These are phyloP conservation scores for Chionodraco myersi DNA, from an alignment of 2,113 vertebrate genomes.

Conservation along the genomic window DNA sequence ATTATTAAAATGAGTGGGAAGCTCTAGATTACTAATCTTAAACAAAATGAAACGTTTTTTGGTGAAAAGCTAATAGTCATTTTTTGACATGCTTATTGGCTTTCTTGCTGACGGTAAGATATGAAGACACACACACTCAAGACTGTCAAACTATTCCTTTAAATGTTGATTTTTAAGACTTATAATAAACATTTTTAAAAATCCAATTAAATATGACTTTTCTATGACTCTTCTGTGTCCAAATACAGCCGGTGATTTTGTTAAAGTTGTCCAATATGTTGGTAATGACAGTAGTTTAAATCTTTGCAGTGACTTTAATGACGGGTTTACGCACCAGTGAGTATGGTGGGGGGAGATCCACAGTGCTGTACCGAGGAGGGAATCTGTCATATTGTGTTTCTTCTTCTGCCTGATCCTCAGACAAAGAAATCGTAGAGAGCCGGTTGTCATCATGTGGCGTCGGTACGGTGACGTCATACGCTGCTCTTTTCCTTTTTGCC, in stretches of 20 bases:
- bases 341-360: constrained; percentile 71
- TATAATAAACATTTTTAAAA: no score
- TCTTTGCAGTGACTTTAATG: neutral
- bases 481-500: constrained; percentile 50
- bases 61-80: no score
- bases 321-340: constrained; percentile 56
- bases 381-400: neutral
- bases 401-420: constrained; percentile 16
- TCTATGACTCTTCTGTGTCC: no score
- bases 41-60: neutral
- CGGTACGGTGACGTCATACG: neutral
- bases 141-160: no score
- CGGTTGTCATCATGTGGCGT: neutral
- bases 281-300: neutral
- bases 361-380: constrained; percentile 66
- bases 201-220: no score
- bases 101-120: no score
- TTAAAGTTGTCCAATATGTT: neutral
- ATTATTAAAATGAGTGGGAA: no score
- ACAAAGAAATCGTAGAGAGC: neutral
- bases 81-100: no score
- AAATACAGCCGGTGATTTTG: no score
- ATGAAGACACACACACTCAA: no score
- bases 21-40: no score
- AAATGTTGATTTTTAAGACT: no score